phyloP scores from a whole-genome alignment of 2,113 vertebrate genomes.

The Psilopsiagon aurifrons region DNA sequence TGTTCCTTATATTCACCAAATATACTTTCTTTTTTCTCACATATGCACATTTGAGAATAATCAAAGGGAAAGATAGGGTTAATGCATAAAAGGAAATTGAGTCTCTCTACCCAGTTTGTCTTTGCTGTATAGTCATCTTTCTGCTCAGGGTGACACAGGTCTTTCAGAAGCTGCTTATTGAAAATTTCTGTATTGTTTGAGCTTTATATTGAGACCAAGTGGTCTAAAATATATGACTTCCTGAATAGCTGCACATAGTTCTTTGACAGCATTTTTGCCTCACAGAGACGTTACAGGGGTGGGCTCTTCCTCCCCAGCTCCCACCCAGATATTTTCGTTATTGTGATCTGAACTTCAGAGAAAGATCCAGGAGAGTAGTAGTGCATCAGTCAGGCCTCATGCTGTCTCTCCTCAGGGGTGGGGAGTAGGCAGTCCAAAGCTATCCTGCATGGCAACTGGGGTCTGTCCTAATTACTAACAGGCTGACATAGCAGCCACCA shows the following conservation, averaged over 20 bases:
- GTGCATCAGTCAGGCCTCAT: not conserved
- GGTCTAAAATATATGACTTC: constrained; percentile 52
- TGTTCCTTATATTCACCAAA: not conserved
- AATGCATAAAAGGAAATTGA: not conserved
- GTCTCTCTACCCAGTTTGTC: not conserved
- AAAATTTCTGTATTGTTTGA: not conserved
- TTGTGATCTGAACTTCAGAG: constrained; percentile 53
- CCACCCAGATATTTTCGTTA: constrained; percentile 36
- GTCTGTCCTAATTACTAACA: constrained; percentile 49
- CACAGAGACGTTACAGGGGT: not conserved
- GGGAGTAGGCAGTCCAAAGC: constrained; percentile 27
- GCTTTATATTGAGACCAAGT: constrained; percentile 1
- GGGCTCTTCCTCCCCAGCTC: not conserved
- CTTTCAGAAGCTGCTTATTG: not conserved
- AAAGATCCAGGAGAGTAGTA: constrained; percentile 30
- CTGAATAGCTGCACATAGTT: constrained; percentile 38
- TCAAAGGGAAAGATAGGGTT: not conserved
- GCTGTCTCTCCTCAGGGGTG: constrained; percentile 26
- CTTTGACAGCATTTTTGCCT: constrained; percentile 43
- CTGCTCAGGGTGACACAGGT: not conserved
- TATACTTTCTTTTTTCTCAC: not conserved
- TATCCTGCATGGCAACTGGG: constrained; percentile 8
- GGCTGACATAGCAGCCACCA: constrained; percentile 8
- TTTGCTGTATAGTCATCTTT: not conserved
- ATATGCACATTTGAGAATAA: not conserved